Evolutionary conservation across 30 jellyfish, hydroid and myxozoan genomes (phyloP).

Genomic region (Mastigias papua): DNA sequence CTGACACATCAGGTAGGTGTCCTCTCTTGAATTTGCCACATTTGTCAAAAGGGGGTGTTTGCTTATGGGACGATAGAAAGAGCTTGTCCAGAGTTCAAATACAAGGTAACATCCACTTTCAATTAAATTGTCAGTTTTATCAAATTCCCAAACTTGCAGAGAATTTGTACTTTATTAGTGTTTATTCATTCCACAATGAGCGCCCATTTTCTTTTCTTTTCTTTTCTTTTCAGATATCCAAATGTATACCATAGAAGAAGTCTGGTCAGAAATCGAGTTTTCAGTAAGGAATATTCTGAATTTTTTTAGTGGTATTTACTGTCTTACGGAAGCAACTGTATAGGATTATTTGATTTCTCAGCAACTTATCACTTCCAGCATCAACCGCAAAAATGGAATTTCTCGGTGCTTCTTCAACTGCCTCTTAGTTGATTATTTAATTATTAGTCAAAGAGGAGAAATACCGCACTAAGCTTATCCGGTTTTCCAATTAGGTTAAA

Average conservation of each 20-base stretch:
- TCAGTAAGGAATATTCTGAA: slow-evolving; percentile 34
- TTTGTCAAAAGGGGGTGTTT: too few relatives aligned
- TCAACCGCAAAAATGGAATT: too few relatives aligned
- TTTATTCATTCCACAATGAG: background rate
- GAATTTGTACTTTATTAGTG: too few relatives aligned
- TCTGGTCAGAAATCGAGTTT: slow-evolving; percentile 98
- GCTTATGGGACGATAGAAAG: too few relatives aligned
- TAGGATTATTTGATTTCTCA: background rate
- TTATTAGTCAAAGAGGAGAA: too few relatives aligned
- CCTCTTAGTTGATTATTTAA: too few relatives aligned
- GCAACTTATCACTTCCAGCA: too few relatives aligned
- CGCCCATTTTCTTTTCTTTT: background rate
- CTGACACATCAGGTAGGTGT: slow-evolving; percentile 45
- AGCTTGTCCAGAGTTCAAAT: too few relatives aligned
- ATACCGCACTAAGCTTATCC: too few relatives aligned
- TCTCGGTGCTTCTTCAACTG: too few relatives aligned
- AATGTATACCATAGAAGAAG: slow-evolving; percentile 89
- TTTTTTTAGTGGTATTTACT: background rate
- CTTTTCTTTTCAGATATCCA: slow-evolving; percentile 26
- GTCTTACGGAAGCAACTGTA: background rate
- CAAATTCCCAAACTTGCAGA: background rate
- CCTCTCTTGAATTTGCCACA: too few relatives aligned
- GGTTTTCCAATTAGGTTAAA: too few relatives aligned
- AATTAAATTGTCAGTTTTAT: background rate
- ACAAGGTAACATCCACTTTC: background rate